These are phyloP conservation scores for Aurelia aurita DNA, from an alignment of 30 jellyfish, hydroid and myxozoan genomes.

Conservation along the genomic window DNA sequence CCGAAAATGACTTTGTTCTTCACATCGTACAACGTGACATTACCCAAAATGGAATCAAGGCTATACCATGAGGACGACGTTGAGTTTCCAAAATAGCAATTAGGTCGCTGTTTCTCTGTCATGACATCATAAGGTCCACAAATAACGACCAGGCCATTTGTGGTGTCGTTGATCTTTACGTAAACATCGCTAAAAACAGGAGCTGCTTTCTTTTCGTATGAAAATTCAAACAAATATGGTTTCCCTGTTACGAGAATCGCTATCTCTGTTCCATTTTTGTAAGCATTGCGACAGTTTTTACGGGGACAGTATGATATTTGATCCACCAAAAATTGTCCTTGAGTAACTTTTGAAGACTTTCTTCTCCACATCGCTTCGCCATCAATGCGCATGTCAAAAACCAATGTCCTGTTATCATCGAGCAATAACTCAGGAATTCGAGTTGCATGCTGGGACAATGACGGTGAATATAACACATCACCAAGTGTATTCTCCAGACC, in stretches of 20 bases:
- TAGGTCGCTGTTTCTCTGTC: not conserved
- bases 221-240: not conserved
- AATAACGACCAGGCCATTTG: conserved; percentile 8
- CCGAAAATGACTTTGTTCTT: conserved; percentile 20
- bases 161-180: not conserved
- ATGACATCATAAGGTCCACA: conserved; percentile 16
- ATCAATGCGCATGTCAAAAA: conserved; percentile 3
- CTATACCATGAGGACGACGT: conserved; percentile 28
- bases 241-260: conserved; percentile 1
- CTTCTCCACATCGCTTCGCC: conserved; percentile 18
- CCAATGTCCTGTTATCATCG: conserved; percentile 10
- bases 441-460: conserved; percentile 24
- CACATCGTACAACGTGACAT: conserved; percentile 20
- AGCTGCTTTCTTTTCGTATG: not conserved
- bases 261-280: not conserved
- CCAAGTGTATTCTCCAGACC: conserved; percentile 32
- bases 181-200: not conserved
- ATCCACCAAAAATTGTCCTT: conserved; percentile 36
- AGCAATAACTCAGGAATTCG: conserved; percentile 27
- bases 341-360: not conserved
- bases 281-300: conserved; percentile 14
- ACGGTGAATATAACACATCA: conserved; percentile 3
- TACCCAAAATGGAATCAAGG: not conserved
- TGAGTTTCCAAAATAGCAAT: conserved; percentile 36
- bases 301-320: conserved; percentile 41